phyloP scores from a whole-genome alignment of 1,140 invertebrate species.

The Mercenaria mercenaria region DNA sequence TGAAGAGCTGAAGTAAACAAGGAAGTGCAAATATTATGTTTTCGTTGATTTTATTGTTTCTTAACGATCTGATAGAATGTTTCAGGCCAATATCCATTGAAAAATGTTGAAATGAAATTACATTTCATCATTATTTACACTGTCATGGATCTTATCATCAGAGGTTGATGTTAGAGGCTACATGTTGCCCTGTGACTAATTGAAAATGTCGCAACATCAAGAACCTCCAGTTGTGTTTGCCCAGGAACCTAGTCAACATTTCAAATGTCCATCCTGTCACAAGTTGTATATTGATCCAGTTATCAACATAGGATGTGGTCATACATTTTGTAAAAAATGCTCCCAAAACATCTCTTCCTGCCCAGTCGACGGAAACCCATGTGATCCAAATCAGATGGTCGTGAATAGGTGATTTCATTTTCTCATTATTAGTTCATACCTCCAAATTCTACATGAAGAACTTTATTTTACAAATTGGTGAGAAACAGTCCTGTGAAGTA shows the following conservation, averaged over 20 bases:
- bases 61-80: not conserved
- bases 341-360: slow-evolving; percentile 65
- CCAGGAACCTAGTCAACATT: slow-evolving; percentile 72
- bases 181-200: not conserved
- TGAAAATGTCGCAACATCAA: not conserved
- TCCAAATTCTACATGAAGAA: no score
- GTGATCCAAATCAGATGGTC: slow-evolving; percentile 75
- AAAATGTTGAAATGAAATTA: no score
- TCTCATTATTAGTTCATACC: no score
- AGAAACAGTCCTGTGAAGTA: no score
- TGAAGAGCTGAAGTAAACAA: slow-evolving; percentile 18
- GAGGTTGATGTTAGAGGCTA: no score
- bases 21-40: not conserved
- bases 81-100: not conserved
- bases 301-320: slow-evolving; percentile 79
- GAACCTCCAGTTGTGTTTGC: slow-evolving; percentile 57
- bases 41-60: not conserved
- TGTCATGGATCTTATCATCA: no score
- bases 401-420: slow-evolving; percentile 83
- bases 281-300: slow-evolving; percentile 78
- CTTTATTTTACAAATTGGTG: no score
- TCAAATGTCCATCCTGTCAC: slow-evolving; percentile 77
- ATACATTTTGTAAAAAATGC: slow-evolving; percentile 81
- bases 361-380: slow-evolving; percentile 73
- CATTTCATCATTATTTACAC: no score